Evolutionary conservation across 2,888 invertebrate genomes (phyloP).

Genomic region (Parelbella ahira): DNA sequence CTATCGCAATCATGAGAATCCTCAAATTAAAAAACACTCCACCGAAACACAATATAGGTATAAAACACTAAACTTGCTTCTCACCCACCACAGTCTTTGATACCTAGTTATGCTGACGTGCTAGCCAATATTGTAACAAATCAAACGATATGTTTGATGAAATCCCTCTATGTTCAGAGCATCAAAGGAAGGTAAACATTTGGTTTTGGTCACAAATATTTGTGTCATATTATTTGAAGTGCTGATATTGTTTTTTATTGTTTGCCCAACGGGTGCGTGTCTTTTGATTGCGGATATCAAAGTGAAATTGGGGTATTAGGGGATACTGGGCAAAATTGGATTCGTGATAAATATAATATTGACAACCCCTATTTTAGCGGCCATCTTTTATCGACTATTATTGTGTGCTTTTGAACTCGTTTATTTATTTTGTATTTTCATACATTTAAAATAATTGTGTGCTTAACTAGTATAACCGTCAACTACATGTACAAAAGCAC

Average conservation of each 20-base stretch:
- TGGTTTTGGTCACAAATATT: slow-evolving; percentile 30
- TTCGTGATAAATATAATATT: slow-evolving; percentile 5
- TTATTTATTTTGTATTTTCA: too few species aligned
- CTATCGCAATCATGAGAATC: too few species aligned
- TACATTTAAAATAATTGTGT: too few species aligned
- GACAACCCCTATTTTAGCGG: too few species aligned
- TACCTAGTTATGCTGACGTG: slow-evolving; percentile 15
- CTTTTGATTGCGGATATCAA: slow-evolving; percentile 16
- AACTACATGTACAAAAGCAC: too few species aligned
- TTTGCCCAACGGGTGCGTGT: slow-evolving; percentile 30
- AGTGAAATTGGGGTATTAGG: slow-evolving; percentile 13
- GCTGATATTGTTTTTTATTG: slow-evolving; percentile 27
- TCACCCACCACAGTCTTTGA: too few species aligned
- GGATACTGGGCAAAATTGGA: slow-evolving; percentile 10
- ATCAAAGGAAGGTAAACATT: slow-evolving; percentile 30
- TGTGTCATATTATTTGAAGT: slow-evolving; percentile 20
- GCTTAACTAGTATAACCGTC: too few species aligned
- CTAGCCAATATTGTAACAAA: slow-evolving; percentile 27
- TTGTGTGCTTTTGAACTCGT: too few species aligned
- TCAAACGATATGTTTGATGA: slow-evolving; percentile 26
- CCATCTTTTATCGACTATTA: too few species aligned
- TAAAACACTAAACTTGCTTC: too few species aligned
- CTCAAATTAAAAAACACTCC: too few species aligned
- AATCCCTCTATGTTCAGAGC: slow-evolving; percentile 31
- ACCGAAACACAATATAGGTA: too few species aligned